Percentiles rank a stretch among this genome's conserved stretches.
Conservation (phyloP, 2,113 vertebrate species). For the Microcebus lehilahytsara region DNA sequence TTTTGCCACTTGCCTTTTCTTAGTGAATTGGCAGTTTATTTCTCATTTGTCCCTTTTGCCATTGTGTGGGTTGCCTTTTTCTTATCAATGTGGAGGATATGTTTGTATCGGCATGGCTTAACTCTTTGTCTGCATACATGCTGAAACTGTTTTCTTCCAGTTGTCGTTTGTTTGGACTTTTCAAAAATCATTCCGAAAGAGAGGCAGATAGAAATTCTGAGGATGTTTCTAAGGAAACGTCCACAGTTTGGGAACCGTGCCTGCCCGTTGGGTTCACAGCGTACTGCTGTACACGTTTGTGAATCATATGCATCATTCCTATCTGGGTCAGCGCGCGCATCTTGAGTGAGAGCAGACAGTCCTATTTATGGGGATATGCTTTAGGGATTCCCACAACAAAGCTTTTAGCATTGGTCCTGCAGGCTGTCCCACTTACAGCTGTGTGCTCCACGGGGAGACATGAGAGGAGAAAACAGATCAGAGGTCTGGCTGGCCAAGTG, state of each 20-base stretch:
- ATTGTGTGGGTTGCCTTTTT: neutral
- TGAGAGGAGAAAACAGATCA: neutral
- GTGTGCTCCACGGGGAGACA: neutral
- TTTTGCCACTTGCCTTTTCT: neutral
- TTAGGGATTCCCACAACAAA: constrained; percentile 71
- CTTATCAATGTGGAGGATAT: neutral
- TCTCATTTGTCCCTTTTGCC: neutral
- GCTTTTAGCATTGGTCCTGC: constrained; percentile 25
- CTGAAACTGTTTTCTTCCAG: neutral
- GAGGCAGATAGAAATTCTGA: neutral
- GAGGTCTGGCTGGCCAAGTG: constrained; percentile 16
- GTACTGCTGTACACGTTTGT: constrained; percentile 1
- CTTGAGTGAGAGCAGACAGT: neutral
- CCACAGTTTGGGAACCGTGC: fast-evolving
- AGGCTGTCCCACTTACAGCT: constrained; percentile 61
- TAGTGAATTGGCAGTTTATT: neutral
- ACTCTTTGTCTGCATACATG: neutral
- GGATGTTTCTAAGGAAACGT: neutral
- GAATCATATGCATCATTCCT: constrained; percentile 40
- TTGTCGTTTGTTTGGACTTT: neutral
- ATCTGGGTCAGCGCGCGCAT: constrained; percentile 72
- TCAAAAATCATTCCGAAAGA: neutral
- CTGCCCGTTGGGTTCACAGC: neutral
- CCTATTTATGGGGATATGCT: constrained; percentile 63
- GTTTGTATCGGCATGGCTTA: neutral